phyloP scores from a whole-genome alignment of 2,888 invertebrate genomes.

The Carpatolechia fugitivella region DNA sequence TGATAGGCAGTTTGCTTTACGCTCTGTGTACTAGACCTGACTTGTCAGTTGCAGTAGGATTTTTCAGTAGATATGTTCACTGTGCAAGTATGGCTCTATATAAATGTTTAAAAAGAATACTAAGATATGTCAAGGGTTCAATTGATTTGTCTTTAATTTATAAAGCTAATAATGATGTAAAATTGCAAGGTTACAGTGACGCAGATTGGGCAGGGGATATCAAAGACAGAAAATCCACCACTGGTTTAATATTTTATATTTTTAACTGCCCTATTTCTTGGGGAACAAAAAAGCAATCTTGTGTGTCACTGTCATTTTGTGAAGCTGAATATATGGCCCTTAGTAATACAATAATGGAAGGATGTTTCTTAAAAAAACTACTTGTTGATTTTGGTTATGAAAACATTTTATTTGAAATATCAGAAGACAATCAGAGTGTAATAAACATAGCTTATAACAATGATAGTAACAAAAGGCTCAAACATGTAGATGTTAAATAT shows the following conservation, averaged over 20 bases:
- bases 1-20: conserved; percentile 26
- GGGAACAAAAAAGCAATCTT: conserved; percentile 19
- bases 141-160: conserved; percentile 21
- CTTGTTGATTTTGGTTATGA: conserved; percentile 10
- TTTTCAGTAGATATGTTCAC: conserved; percentile 16
- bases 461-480: neutral
- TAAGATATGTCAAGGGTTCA: conserved; percentile 21
- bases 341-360: conserved; percentile 19
- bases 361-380: conserved; percentile 16
- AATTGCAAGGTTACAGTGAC: conserved; percentile 25
- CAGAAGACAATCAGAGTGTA: too few species aligned
- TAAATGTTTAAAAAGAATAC: neutral
- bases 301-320: conserved; percentile 19
- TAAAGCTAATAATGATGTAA: conserved; percentile 19
- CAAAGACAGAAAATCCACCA: conserved; percentile 14
- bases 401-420: neutral
- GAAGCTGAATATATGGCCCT: conserved; percentile 23
- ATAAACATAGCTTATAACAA: neutral
- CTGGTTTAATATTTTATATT: conserved; percentile 7
- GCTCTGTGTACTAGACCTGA: conserved; percentile 27
- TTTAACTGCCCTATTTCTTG: conserved; percentile 22
- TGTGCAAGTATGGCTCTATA: neutral
- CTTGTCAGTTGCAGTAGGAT: conserved; percentile 19
- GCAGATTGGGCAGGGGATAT: conserved; percentile 16
- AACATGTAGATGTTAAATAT: neutral